Evolutionary conservation across 2,797 vertebrate genomes (phyloP).

Genomic region (Pygocentrus nattereri): DNA sequence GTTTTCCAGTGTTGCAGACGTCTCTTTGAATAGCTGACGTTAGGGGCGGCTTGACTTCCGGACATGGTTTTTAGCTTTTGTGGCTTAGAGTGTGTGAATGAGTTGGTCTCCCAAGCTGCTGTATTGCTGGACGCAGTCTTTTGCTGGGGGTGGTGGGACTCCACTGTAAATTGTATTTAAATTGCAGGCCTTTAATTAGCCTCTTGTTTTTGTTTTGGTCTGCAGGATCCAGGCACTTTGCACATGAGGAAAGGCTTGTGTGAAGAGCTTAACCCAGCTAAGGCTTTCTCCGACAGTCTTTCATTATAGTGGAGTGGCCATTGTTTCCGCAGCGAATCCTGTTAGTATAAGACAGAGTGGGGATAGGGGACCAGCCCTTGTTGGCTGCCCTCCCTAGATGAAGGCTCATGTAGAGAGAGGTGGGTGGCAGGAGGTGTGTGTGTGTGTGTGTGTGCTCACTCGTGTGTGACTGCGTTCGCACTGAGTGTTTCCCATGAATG

Average conservation of each 20-base stretch:
- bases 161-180: not conserved
- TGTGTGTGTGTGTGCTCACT: conserved; percentile 52
- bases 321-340: conserved; percentile 77
- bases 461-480: conserved; percentile 61
- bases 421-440: conserved; percentile 24
- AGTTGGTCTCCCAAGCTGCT: not conserved
- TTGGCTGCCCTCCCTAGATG: conserved; percentile 72
- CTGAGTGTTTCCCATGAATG: conserved; percentile 72
- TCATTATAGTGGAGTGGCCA: conserved; percentile 75
- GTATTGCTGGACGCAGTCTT: not conserved
- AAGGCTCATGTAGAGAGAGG: conserved; percentile 67
- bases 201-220: conserved; percentile 70
- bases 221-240: conserved; percentile 56
- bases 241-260: conserved; percentile 69
- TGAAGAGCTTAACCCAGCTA: conserved; percentile 74
- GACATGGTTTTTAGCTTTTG: not conserved
- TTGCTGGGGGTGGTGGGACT: not conserved
- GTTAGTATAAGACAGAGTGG: conserved; percentile 77
- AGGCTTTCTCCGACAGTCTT: conserved; percentile 73
- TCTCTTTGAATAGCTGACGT: not conserved
- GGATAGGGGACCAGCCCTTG: conserved; percentile 70
- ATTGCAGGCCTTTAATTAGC: conserved; percentile 69
- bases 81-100: not conserved
- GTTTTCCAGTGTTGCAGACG: not conserved
- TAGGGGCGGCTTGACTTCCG: not conserved